Evolutionary conservation across 1,140 invertebrate species (phyloP).

Genomic region (Chironomus striatipennis): DNA sequence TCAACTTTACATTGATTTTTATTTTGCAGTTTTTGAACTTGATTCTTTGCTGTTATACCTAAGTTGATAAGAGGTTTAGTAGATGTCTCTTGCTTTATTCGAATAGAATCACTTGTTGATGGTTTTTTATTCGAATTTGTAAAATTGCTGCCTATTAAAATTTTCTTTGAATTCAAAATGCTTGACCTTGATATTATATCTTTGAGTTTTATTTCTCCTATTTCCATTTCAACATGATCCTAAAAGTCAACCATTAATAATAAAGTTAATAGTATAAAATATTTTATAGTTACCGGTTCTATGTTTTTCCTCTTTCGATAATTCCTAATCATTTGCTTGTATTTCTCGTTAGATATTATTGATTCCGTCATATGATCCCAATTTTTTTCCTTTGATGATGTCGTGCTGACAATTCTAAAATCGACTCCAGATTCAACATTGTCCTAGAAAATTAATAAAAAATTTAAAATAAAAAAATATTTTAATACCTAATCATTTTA

Average conservation of each 20-base stretch:
- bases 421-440: conserved; percentile 30
- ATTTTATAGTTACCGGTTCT: background rate
- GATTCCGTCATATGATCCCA: conserved; percentile 36
- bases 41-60: background rate
- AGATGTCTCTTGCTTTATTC: background rate
- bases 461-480: too few species aligned
- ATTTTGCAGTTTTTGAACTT: background rate
- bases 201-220: background rate
- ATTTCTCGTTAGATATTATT: conserved; percentile 43
- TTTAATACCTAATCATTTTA: background rate
- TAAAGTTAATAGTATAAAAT: background rate
- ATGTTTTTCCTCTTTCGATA: background rate
- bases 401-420: conserved; percentile 31
- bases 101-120: background rate
- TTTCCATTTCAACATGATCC: background rate
- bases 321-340: conserved; percentile 24
- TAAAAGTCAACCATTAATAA: background rate
- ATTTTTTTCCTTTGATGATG: conserved; percentile 39
- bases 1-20: background rate
- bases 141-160: background rate
- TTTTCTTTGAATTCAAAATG: background rate
- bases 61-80: background rate
- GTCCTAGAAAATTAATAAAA: conserved; percentile 27
- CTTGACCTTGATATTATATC: background rate
- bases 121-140: background rate